Base-by-base conservation (phyloP, 1,140 invertebrate genomes). In the Alviniconcha marisindica region DNA sequence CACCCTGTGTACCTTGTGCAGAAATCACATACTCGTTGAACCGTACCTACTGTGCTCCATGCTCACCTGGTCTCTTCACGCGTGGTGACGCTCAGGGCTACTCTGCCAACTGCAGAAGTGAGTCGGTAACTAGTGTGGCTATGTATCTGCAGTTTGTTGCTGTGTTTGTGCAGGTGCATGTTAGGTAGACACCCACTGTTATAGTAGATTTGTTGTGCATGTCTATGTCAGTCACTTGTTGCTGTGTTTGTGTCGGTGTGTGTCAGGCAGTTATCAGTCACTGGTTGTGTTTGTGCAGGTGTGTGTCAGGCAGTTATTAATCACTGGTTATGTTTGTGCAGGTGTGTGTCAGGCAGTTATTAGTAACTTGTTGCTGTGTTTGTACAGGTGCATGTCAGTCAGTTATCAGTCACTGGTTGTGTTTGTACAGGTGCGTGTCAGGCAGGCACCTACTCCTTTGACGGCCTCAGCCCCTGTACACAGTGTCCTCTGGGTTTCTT, bases 401-500 rank as follows among this genome's bases (percentile, higher is more conserved):
- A 54, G 10, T 12, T 54, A 24, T 24, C 24, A 12, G 51, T 24
- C 18, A 48, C 44, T 48, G 66, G 24, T 12, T 71, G 10, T 36
- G 21, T 71, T 10, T 36, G 36, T 83, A 77, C 36, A 89, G 88
- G 36, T 42, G 42, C 76, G 1, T 89, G 88, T 77, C n/a, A 36
- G 15, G 56, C 85, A 21, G 88, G 88, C 2, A 81, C 73, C 24
- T 89, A 63, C 63, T 89, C 88, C 24, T 77, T 24, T n/a, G 82
- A 86, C 83, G 88, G 88, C 31, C 74, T 84, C 38, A 79, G 79
- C 21, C 83, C 83, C 21, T 89, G 88, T 79, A 83, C 76, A 12
- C 38, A 28, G n/a, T 89, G 88, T 79, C 85, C 84, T 36, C 54
- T 31, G 56, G 82, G 85, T 24, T 87, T 78, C 60, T 89, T 84